A percentile compares a stretch with the other conserved stretches of the same genome.
Conservation (phyloP, 2,113 vertebrate species). For the Ardeotis arabs region DNA sequence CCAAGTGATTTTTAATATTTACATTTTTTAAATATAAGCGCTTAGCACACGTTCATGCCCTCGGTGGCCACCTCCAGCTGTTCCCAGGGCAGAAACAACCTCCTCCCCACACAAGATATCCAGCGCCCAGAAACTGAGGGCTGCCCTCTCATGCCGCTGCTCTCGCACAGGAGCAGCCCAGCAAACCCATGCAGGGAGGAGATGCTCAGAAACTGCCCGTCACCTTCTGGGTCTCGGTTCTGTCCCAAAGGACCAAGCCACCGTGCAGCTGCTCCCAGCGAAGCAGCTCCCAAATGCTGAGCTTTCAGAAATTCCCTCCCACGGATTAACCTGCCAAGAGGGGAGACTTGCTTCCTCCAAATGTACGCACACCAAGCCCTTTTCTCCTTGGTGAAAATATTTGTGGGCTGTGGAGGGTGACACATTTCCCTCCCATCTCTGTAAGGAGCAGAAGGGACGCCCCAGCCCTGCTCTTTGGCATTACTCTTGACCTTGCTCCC, state of each 20-base stretch:
- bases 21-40: fast-evolving
- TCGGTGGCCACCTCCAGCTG: background rate
- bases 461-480: background rate
- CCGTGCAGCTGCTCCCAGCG: fast-evolving
- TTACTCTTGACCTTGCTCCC: background rate
- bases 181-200: fast-evolving
- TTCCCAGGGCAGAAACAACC: background rate
- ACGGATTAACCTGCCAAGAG: background rate
- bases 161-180: background rate
- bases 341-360: background rate
- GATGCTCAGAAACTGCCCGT: background rate
- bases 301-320: background rate
- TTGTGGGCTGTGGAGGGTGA: fast-evolving
- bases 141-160: background rate
- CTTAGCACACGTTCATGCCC: fast-evolving
- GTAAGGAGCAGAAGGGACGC: background rate
- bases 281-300: background rate
- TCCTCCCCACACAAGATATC: fast-evolving
- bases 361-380: background rate
- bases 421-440: background rate
- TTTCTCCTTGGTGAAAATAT: background rate
- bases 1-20: background rate
- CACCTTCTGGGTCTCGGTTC: background rate
- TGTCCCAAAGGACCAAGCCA: background rate
- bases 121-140: background rate